Evolutionary conservation across 2,888 invertebrate genomes (phyloP).

Genomic region (Nemotelus pantherinus): DNA sequence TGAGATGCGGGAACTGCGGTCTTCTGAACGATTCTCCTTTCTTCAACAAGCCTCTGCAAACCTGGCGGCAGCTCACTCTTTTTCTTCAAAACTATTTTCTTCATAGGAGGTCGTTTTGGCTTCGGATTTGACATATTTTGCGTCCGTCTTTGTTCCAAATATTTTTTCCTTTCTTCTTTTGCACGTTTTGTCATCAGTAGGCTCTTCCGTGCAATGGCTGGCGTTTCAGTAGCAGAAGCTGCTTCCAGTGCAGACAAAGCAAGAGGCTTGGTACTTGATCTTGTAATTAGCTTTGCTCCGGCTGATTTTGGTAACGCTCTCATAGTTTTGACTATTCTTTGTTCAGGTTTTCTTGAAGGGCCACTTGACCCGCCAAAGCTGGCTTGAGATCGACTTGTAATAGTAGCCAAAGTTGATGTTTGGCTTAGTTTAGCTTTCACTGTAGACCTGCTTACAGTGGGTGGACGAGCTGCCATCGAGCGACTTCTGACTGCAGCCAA

Average conservation of each 20-base stretch:
- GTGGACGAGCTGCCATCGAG: background rate
- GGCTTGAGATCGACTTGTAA: no score
- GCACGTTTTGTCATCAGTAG: background rate
- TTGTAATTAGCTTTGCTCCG: background rate
- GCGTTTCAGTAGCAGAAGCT: background rate
- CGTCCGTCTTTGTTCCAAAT: background rate
- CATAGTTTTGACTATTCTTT: background rate
- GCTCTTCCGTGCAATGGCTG: background rate
- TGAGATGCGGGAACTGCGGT: background rate
- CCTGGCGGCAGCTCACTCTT: background rate
- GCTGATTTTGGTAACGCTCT: background rate
- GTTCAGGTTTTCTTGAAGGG: no score
- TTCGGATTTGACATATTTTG: background rate
- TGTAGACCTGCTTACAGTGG: background rate
- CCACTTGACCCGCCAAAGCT: no score
- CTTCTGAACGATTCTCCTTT: background rate
- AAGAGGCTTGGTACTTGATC: background rate
- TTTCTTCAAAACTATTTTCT: conserved; percentile 12
- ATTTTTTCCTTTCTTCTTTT: background rate
- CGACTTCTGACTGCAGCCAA: background rate
- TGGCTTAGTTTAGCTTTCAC: no score
- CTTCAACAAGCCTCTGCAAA: background rate
- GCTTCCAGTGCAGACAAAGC: background rate
- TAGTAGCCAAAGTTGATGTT: no score
- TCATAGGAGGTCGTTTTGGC: background rate